A percentile compares a stretch with the other conserved stretches of the same genome.
These are phyloP conservation scores for Machaerirhynchus nigripectus DNA, from an alignment of 2,113 vertebrate genomes.

Conservation along the genomic window DNA sequence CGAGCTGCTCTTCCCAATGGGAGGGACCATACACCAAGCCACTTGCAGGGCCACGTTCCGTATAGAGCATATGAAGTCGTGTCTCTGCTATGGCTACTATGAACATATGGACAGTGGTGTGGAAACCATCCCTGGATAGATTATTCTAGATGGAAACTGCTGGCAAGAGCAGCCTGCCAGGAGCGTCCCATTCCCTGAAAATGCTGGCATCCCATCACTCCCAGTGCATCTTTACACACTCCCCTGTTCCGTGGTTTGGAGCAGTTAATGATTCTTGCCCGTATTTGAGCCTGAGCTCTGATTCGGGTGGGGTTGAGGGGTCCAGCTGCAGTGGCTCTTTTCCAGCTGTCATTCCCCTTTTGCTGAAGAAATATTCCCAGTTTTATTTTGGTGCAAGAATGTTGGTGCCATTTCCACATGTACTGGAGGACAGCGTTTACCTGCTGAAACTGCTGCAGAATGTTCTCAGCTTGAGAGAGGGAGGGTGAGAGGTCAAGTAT, in stretches of 20 bases:
- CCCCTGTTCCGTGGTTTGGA: rapidly evolving
- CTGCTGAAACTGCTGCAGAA: not conserved
- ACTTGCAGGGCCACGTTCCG: not conserved
- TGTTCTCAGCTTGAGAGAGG: not conserved
- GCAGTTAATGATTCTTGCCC: not conserved
- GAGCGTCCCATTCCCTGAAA: not conserved
- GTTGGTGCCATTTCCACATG: rapidly evolving
- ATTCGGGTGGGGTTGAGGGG: too few species aligned
- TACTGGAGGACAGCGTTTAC: not conserved
- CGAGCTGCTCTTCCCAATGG: not conserved
- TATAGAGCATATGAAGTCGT: rapidly evolving
- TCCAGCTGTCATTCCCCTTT: not conserved
- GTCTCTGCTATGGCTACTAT: not conserved
- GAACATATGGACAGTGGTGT: not conserved
- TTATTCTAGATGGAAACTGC: not conserved
- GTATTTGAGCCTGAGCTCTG: not conserved
- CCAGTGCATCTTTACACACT: not conserved
- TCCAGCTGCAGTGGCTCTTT: not conserved
- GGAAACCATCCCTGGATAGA: not conserved
- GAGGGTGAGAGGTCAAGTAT: not conserved
- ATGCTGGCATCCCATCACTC: not conserved
- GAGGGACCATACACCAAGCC: not conserved
- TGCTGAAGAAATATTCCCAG: not conserved
- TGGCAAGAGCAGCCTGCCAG: not conserved
- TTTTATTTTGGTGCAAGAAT: not conserved